phyloP scores from a whole-genome alignment of 1,140 invertebrate species.

The Zaprionus lachaisei region DNA sequence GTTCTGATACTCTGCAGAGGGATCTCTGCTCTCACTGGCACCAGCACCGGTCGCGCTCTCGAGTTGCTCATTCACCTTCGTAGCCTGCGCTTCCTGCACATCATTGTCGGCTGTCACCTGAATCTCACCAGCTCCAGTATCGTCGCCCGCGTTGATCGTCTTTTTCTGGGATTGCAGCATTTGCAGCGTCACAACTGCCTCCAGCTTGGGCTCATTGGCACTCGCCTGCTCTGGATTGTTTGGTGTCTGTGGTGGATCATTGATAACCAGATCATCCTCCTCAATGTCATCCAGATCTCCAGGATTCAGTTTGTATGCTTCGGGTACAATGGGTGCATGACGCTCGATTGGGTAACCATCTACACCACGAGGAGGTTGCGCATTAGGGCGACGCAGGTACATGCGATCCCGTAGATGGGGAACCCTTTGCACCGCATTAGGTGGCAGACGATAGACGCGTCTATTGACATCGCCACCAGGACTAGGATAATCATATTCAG shows the following conservation, averaged over 20 bases:
- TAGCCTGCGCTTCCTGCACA: conserved; percentile 54
- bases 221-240: conserved; percentile 49
- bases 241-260: conserved; percentile 74
- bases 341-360: conserved; percentile 67
- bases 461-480: conserved; percentile 61
- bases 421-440: conserved; percentile 55
- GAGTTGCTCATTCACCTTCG: conserved; percentile 85
- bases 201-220: conserved; percentile 67
- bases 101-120: conserved; percentile 83
- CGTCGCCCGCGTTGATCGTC: conserved; percentile 49
- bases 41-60: not conserved
- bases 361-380: conserved; percentile 43
- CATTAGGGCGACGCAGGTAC: conserved; percentile 58
- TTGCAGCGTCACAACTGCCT: conserved; percentile 87
- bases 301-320: conserved; percentile 56
- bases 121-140: conserved; percentile 72
- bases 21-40: conserved; percentile 42
- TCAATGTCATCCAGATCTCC: conserved; percentile 70
- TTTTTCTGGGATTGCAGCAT: conserved; percentile 87
- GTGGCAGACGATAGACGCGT: conserved; percentile 71
- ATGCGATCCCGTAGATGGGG: conserved; percentile 65
- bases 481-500: conserved; percentile 45
- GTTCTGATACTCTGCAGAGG: conserved; percentile 75
- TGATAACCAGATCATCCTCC: conserved; percentile 81
- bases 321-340: conserved; percentile 59